phyloP scores from a whole-genome alignment of 2,888 invertebrate genomes.

The Archaeoteleia sp. region DNA sequence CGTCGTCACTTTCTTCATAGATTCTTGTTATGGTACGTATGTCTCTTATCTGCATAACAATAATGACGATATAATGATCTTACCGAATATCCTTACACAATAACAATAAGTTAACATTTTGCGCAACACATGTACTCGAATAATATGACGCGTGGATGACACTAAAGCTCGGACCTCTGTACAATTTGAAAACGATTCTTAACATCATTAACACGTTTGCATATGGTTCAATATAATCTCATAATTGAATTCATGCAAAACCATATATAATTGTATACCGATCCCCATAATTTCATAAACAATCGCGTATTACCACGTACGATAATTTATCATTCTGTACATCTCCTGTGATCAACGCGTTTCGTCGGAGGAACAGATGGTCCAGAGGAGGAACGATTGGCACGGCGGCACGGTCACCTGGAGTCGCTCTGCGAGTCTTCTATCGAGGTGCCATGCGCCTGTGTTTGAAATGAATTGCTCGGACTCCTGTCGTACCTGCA shows the following conservation, averaged over 20 bases:
- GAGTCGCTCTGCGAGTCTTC: slow-evolving; percentile 72
- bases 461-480: slow-evolving; percentile 66
- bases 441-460: slow-evolving; percentile 69
- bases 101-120: slow-evolving; percentile 25
- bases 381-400: no score
- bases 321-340: no score
- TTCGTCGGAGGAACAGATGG: no score
- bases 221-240: no score
- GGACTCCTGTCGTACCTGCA: slow-evolving; percentile 69
- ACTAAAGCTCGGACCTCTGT: no score
- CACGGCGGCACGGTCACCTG: slow-evolving; percentile 69
- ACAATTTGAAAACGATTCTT: no score
- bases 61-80: slow-evolving; percentile 27
- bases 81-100: slow-evolving; percentile 27
- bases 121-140: slow-evolving; percentile 13
- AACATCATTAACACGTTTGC: no score
- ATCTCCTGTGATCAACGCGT: no score
- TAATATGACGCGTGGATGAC: slow-evolving; percentile 1
- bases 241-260: no score
- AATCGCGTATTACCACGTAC: no score
- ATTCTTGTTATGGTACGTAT: slow-evolving; percentile 25
- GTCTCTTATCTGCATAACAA: slow-evolving; percentile 21
- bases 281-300: no score
- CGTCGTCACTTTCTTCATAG: slow-evolving; percentile 12
- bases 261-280: no score